Base-by-base conservation (phyloP, 2,797 vertebrate genomes). In the Heteromormyrus szaboi region DNA sequence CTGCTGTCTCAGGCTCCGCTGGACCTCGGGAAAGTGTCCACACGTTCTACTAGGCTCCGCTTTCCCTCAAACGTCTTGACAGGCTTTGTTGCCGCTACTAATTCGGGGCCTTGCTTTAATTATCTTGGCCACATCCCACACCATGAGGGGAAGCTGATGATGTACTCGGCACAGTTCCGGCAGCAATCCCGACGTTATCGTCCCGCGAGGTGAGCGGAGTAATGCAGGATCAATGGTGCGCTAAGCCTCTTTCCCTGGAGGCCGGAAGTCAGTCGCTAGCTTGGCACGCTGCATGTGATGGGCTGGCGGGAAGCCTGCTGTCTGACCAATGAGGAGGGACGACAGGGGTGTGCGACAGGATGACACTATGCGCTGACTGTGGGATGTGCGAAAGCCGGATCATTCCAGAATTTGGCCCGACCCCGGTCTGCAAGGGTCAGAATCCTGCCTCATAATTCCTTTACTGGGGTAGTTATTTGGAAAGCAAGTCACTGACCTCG, bases 201-300 rank as follows among this genome's bases (percentile, higher is more conserved):
- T 65, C 83, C 85, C 41, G 54, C 8, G 85, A 33, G 50, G 51
- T 56, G 50, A 79, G 7, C n/a, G 85, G 65, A 33, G 81, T 86
- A 72, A 54, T 56, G 62, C 83, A 76, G 68, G 56, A 89, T 89
- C 56, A 72, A 86, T 86, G 33, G 54, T 6, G 46, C 54, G 48
- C 72, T 59, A 72, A 89, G 84, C 50, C 29, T 4, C 59, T 50
- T 41, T 89, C 84, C 83, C 56, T 72, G 44, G 88, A 17, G 85
- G 65, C 46, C 41, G 11, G 85, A 79, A 89, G 76, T 89, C 85
- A 87, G 68, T 33, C 54, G 62, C 76, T 81, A 87, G 84, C 85
- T 25, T 50, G 65, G 59, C 33, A 41, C 12, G 51, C 81, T 41
- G 65, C 33, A 41, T 50, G 53, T 29, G 48, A 59, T 3, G 44